phyloP scores from a whole-genome alignment of 2,113 vertebrate species.

The Ctenodactylus gundi region DNA sequence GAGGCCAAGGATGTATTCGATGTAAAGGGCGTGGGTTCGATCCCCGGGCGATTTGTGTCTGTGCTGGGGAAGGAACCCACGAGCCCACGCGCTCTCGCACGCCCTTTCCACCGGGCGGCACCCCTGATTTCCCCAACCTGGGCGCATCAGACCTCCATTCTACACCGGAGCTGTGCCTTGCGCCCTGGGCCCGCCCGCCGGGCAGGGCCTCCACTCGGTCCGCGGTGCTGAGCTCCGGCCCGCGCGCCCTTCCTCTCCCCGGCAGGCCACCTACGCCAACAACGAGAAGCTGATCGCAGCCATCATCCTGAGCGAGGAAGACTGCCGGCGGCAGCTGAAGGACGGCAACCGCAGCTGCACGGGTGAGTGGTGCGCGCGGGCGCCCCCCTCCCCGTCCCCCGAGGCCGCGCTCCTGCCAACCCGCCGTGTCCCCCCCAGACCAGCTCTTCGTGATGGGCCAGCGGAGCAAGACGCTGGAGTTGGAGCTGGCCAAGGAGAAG shows the following conservation, averaged over 20 bases:
- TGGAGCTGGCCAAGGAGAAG: constrained; percentile 51
- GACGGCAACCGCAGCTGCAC: not conserved
- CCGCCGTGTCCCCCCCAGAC: not conserved
- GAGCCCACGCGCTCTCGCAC: too few relatives aligned
- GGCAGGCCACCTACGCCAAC: not conserved
- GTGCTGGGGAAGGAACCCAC: too few relatives aligned
- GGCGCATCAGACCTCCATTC: too few relatives aligned
- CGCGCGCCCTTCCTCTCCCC: fast-evolving
- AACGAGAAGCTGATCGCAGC: not conserved
- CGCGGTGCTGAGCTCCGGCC: not conserved
- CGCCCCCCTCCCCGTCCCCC: fast-evolving
- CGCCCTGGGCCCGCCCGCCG: too few relatives aligned
- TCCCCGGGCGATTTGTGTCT: too few relatives aligned
- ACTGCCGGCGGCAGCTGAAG: constrained; percentile 45
- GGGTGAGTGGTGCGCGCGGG: not conserved
- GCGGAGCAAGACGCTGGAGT: constrained; percentile 14
- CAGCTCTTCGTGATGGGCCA: not conserved
- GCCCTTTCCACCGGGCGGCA: too few relatives aligned
- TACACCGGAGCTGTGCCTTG: too few relatives aligned
- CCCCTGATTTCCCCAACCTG: too few relatives aligned
- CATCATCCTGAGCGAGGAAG: constrained; percentile 51
- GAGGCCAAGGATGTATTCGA: too few relatives aligned
- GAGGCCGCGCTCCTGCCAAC: not conserved
- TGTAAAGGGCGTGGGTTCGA: too few relatives aligned
- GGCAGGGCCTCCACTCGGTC: not conserved